A percentile compares a stretch with the other conserved stretches of the same genome.
Conservation (phyloP, 2,797 vertebrate genomes). For the Rhinella marina region DNA sequence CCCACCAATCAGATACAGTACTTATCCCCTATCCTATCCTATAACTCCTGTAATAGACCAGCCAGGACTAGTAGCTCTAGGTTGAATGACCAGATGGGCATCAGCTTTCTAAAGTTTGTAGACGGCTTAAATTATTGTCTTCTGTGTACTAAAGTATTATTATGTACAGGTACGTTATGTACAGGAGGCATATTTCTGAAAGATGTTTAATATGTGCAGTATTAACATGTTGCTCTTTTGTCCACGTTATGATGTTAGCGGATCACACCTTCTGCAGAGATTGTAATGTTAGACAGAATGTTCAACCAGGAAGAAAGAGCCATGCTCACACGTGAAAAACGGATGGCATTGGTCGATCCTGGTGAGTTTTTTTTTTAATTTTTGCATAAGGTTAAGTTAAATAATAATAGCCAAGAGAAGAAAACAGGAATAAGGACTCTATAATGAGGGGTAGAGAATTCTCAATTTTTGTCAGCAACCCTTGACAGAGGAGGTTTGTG, state of each 20-base stretch:
- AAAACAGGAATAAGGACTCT: no score
- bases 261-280: constrained; percentile 93
- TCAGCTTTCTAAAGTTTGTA: neutral
- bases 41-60: no score
- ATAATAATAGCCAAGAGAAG: neutral
- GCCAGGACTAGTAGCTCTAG: no score
- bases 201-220: neutral
- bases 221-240: neutral
- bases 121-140: neutral
- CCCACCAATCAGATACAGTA: no score
- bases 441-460: no score
- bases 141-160: no score
- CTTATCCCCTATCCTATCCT: no score
- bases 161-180: no score
- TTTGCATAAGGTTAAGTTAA: neutral
- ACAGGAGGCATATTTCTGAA: neutral
- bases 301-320: constrained; percentile 97
- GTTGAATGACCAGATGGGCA: neutral
- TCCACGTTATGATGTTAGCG: constrained; percentile 73
- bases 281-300: constrained; percentile 98
- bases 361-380: constrained; percentile 76
- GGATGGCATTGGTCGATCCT: constrained; percentile 90
- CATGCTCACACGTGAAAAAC: constrained; percentile 92
- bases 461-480: no score
- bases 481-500: no score